Base-by-base conservation (phyloP, 2,113 vertebrate genomes). In the Acrocephalus arundinaceus region DNA sequence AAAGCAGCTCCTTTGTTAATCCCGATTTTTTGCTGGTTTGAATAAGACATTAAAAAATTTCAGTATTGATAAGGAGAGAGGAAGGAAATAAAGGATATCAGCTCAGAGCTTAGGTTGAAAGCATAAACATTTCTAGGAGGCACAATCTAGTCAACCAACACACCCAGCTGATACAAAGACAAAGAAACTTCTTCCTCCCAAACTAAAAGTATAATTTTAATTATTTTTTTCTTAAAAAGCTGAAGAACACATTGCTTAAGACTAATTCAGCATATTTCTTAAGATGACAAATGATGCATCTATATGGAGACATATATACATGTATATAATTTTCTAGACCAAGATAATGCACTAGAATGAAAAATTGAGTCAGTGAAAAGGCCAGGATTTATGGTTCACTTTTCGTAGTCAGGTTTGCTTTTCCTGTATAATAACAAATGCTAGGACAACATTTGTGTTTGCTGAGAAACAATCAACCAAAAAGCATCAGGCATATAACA, bases 121-220 rank as follows among this genome's bases (percentile, higher is more conserved):
- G 23, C 11, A 30, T 46, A 80, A 28, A 51, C 8, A 41, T 48
- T 70, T 66, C 30, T 30, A 83, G 14, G 5, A 87, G 72, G 23
- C 49, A 55, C 2, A 27, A 4, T 31, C 67, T 22, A 35, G 37
- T 62, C 18, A 57, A 22, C 6, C n/a, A 87, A 33, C 11, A 23
- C 17, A 75, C 6, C 2, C 14, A 72, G 15, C 52, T 28, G 11
- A 71, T 15, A 59, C 0, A 1, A 75, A 93, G 23, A 63, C 41
- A 71, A 21, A 87, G 6, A 73, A 95, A 68, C 27, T 35, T 84
- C 33, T 66, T 75, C 35, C 28, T 67, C 25, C 4, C 25, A 73
- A 65, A 45, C 3, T 6, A 51, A 0, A 1, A 12, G 13, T 7
- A 18, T 5, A 8, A 9, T 45, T 33, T 43, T 33, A 1, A 12